These are phyloP conservation scores for Planococcus citri DNA, from an alignment of 1,140 invertebrate species.

Conservation along the genomic window DNA sequence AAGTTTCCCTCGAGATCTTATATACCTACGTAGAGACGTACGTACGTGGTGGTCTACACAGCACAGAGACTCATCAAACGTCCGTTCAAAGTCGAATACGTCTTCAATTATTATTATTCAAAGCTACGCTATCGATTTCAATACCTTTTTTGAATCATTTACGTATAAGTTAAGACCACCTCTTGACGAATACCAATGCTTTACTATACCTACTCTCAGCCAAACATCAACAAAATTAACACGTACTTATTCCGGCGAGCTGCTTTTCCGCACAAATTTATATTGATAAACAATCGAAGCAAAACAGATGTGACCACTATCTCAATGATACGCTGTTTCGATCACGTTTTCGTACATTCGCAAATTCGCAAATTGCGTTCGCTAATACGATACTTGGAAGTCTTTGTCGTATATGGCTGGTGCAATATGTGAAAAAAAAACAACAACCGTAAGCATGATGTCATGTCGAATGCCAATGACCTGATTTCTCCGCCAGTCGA, in stretches of 20 bases:
- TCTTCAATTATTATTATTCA: not conserved
- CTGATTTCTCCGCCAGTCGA: too few relatives aligned
- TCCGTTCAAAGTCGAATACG: not conserved
- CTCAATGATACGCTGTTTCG: not conserved
- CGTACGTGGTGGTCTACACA: too few relatives aligned
- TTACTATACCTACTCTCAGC: too few relatives aligned
- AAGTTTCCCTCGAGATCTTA: too few relatives aligned
- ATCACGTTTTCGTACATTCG: not conserved
- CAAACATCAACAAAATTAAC: not conserved
- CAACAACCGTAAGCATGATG: too few relatives aligned
- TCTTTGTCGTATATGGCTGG: too few relatives aligned
- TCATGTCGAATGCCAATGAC: too few relatives aligned
- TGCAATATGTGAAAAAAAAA: too few relatives aligned
- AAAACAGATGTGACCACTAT: not conserved
- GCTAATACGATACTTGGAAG: too few relatives aligned
- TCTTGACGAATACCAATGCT: not conserved
- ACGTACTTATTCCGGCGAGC: not conserved
- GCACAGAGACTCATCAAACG: too few relatives aligned
- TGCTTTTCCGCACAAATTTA: not conserved
- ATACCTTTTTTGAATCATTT: conserved; percentile 4
- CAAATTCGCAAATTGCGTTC: too few relatives aligned
- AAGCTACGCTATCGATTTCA: not conserved
- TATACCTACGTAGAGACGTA: too few relatives aligned
- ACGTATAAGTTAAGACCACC: not conserved
- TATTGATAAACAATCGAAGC: not conserved